Base-by-base conservation (phyloP, 2,113 vertebrate species). In the Stegastes partitus region DNA sequence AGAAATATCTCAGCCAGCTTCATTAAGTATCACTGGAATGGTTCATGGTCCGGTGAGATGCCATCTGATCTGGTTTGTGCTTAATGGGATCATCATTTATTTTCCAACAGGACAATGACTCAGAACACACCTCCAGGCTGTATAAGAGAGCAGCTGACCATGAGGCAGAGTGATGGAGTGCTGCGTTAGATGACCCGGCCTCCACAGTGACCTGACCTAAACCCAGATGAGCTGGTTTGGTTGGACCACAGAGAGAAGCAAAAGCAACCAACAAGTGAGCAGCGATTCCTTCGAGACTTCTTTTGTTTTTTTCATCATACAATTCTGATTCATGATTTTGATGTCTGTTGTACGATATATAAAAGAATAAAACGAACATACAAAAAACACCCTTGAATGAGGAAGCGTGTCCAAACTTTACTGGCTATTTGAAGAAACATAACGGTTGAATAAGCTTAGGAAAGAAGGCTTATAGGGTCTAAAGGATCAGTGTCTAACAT, bases 401-500 rank as follows among this genome's bases (percentile, higher is more conserved):
- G 8, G 37, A 8, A 15, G 12, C 15, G 11, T 15, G 11, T 42
- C 12, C 39, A 42, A 42, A 12, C 12, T 3, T 42, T 0, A 42
- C 39, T 15, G 39, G 11, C 39, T 42, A 50, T 45, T 18, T 45
- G 2, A 64, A 64, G 3, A 11, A 2, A 23, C 14, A 22, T 37
- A 53, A 26, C 5, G 22, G 7, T 14, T 16, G 2, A 44, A 28
- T 4, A 19, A 3, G 2, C 53, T 51, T 42, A 15, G 39, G 15
- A 42, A 14, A 42, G 39, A 42, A 15, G 14, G 12, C 39, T 42
- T 42, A 3, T 15, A 42, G 12, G 39, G 11, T 6, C 9, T 50
- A 62, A 68, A 58, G 56, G 23, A 11, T 72, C 58, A 42, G 50
- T 78, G 16, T 64, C 22, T 14, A 11, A 47, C 16, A 26, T 26